phyloP scores from a whole-genome alignment of 2,113 vertebrate species.

The Copsychus sechellarum region DNA sequence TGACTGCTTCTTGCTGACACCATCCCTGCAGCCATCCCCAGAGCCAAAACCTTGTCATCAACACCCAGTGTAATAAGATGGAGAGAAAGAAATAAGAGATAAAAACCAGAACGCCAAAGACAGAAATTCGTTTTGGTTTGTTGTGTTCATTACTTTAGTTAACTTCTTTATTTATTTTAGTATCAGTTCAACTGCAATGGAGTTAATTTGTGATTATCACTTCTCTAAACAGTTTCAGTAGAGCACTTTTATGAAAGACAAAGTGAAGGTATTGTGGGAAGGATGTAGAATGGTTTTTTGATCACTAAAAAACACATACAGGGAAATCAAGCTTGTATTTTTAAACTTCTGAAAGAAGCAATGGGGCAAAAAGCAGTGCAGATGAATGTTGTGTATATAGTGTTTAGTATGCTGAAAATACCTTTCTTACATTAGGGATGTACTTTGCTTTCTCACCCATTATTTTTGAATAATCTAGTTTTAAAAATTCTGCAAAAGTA shows the following conservation, averaged over 20 bases:
- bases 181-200: background rate
- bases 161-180: background rate
- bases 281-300: background rate
- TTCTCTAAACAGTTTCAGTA: background rate
- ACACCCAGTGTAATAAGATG: background rate
- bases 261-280: background rate
- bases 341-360: background rate
- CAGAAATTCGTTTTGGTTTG: background rate
- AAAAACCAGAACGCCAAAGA: background rate
- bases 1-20: background rate
- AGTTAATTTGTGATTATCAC: background rate
- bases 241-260: background rate
- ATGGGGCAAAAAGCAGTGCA: background rate
- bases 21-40: background rate
- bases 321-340: background rate
- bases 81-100: background rate
- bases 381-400: background rate
- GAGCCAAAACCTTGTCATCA: background rate
- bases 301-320: background rate
- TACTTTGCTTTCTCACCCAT: background rate
- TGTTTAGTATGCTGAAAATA: background rate
- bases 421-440: background rate
- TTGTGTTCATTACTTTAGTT: background rate
- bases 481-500: background rate
- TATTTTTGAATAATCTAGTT: background rate